Evolutionary conservation across 2,797 vertebrate genomes (phyloP).

Genomic region (Centropyge bicolor): DNA sequence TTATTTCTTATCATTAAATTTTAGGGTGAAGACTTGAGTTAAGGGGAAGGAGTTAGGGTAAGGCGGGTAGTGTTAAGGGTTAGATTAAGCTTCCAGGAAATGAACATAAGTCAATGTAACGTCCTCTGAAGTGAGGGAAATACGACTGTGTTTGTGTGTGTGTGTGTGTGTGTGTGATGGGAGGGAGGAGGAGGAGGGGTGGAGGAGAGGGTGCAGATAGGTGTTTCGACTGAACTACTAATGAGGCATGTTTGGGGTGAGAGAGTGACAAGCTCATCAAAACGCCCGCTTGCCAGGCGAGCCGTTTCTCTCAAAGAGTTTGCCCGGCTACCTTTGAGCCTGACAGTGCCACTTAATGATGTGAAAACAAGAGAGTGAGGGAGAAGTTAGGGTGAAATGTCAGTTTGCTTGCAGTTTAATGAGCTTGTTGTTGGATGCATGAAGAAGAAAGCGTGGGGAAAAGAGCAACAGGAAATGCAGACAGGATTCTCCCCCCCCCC

Average conservation of each 20-base stretch:
- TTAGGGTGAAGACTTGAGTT: no score
- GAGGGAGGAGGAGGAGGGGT: constrained; percentile 18
- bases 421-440: constrained; percentile 85
- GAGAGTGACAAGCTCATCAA: constrained; percentile 95
- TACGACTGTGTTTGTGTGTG: constrained; percentile 20
- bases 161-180: constrained; percentile 24
- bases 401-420: constrained; percentile 91
- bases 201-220: constrained; percentile 84
- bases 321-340: constrained; percentile 90
- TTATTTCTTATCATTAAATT: no score
- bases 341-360: constrained; percentile 93
- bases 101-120: no score
- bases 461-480: constrained; percentile 67
- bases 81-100: no score
- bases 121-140: no score
- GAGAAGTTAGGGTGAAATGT: constrained; percentile 91
- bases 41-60: no score
- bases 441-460: constrained; percentile 59
- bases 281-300: constrained; percentile 90
- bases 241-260: constrained; percentile 97
- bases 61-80: no score
- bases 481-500: constrained; percentile 34
- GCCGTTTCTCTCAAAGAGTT: constrained; percentile 89
- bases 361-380: constrained; percentile 89
- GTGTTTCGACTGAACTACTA: constrained; percentile 93